Evolutionary conservation across 2,113 vertebrate species (phyloP), one percentile per base, ranked within the genome.

Genomic region (Albula glossodonta): DNA sequence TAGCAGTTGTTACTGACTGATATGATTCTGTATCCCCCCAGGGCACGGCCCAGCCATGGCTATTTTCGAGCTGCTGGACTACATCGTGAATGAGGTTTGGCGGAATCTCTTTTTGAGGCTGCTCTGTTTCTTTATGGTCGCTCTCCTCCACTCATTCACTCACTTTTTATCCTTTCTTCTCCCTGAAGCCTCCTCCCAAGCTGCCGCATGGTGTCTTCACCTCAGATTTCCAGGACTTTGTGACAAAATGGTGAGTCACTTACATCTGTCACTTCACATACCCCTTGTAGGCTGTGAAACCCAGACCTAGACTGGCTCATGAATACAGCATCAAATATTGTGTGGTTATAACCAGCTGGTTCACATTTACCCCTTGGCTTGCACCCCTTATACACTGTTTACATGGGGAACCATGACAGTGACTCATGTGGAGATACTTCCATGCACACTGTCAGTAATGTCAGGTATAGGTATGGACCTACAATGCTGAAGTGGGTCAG

Each of bases 21-120:
- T 6, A 4, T 41, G 13, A 49, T 25, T 83, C 60, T 49, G 87
- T 83, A 86, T 90, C 31, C 83, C 86, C 63, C 0, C 92, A 99
- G 98, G 97, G 87, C 97, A 97, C 0, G 97, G 98, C 89, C 97
- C 98, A 0, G 97, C 97, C 4, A 99, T 99, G 98, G 98, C 98
- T 87, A 99, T 99, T 94, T 99, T 99, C 66, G 98, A 99, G 80
- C 95, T 99, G 90, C 94, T 99, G 96, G 98, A 99, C 95, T 99
- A 99, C 89, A 99, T 99, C 79, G 98, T 99, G 79, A 99, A 99
- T 2, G 98, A 99, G 98, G 98, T 41, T 98, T 80, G 74, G 97
- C 93, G 10, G 86, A 89, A 88, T 31, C 19, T 5, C 83, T 41
- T 41, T 41, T 41, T 41, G 31, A 41, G 31, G 31, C 31, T 41